A percentile compares a stretch with the other conserved stretches of the same genome.
Conservation (phyloP, 2,888 invertebrate species). For the Drosophila mettleri region DNA sequence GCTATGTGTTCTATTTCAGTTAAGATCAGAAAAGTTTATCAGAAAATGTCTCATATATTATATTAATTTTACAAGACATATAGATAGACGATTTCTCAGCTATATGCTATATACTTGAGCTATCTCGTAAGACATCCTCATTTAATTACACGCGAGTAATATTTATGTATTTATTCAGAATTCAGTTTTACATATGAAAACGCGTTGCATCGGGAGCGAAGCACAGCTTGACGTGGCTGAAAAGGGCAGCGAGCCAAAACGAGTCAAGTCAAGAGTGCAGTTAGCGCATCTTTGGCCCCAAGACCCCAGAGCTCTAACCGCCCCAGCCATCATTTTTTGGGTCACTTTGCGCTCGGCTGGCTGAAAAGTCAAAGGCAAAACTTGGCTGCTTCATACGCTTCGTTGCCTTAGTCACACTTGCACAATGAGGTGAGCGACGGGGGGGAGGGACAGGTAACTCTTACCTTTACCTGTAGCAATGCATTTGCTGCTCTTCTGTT, state of each 20-base stretch:
- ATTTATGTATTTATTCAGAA: neutral
- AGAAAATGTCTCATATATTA: too few species aligned
- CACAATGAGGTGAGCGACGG: neutral
- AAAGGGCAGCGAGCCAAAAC: slow-evolving; percentile 39
- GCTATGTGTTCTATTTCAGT: too few species aligned
- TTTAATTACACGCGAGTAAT: neutral
- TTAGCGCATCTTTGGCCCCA: slow-evolving; percentile 38
- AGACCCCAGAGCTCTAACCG: neutral
- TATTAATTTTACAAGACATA: neutral
- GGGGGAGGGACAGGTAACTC: neutral
- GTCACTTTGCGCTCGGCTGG: slow-evolving; percentile 63
- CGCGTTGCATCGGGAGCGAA: neutral
- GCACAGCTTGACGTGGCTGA: slow-evolving; percentile 9
- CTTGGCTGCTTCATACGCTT: slow-evolving; percentile 58
- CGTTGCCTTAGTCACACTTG: slow-evolving; percentile 72
- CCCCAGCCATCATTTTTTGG: slow-evolving; percentile 9
- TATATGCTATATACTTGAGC: neutral
- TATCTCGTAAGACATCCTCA: neutral
- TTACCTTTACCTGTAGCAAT: slow-evolving; percentile 36
- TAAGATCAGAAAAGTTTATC: too few species aligned
- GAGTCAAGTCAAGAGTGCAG: slow-evolving; percentile 34
- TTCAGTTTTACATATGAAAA: neutral
- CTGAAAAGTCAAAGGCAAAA: slow-evolving; percentile 42
- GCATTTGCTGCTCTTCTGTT: slow-evolving; percentile 16
- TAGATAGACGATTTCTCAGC: neutral